Percentiles rank a stretch among this genome's conserved stretches.
Evolutionary conservation across 2,888 invertebrate species (phyloP).

Genomic region (Galerucella calmariensis): DNA sequence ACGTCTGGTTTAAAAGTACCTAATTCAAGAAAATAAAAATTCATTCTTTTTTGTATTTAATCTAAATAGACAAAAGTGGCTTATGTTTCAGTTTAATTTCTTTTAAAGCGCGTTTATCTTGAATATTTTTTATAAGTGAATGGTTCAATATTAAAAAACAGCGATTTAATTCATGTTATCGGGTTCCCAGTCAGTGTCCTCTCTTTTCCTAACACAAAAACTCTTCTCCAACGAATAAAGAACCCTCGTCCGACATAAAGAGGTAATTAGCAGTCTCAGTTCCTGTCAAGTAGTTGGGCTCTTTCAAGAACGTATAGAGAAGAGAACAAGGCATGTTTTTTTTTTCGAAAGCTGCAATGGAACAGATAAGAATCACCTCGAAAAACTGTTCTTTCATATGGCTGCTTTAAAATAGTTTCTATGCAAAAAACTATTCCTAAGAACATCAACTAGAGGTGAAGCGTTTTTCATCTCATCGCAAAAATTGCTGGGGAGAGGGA

Average conservation of each 20-base stretch:
- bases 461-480: neutral
- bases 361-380: constrained; percentile 55
- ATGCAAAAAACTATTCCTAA: constrained; percentile 20
- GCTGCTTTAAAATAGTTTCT: constrained; percentile 26
- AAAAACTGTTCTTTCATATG: constrained; percentile 45
- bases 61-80: no score
- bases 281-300: constrained; percentile 61
- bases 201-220: constrained; percentile 49
- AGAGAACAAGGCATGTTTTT: constrained; percentile 54
- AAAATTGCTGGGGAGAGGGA: neutral
- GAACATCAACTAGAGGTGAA: neutral
- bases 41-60: no score
- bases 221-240: constrained; percentile 57
- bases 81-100: no score
- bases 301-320: constrained; percentile 50
- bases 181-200: constrained; percentile 17
- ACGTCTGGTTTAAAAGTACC: no score
- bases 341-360: constrained; percentile 50
- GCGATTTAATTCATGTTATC: neutral
- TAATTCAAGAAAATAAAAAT: no score
- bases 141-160: neutral
- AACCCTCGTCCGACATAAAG: constrained; percentile 58
- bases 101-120: no score
- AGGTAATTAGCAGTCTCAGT: constrained; percentile 63
- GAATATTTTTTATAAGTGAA: no score